A percentile compares a stretch with the other conserved stretches of the same genome.
Conservation (phyloP, 2,113 vertebrate genomes). For the Nycticebus coucang region DNA sequence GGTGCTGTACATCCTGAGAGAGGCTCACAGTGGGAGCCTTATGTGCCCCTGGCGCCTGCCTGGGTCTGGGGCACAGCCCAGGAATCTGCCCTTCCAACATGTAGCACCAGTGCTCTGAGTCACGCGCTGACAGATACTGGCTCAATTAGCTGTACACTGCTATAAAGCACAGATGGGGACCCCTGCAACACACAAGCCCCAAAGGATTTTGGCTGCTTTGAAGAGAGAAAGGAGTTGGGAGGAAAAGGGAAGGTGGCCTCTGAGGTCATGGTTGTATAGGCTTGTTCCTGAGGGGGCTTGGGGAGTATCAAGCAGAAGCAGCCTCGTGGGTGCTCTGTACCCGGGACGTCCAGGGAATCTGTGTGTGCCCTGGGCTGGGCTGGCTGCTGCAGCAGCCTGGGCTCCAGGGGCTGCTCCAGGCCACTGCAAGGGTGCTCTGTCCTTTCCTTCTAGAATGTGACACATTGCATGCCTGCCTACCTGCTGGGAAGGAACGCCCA, state of each 20-base stretch:
- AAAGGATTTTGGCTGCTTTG: not conserved
- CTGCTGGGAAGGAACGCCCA: too few species aligned
- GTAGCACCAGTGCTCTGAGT: not conserved
- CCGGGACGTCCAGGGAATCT: fast-evolving
- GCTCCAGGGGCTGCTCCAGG: not conserved
- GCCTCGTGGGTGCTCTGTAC: not conserved
- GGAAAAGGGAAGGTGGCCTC: not conserved
- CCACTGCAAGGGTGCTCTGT: not conserved
- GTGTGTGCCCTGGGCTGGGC: not conserved
- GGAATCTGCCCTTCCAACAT: not conserved
- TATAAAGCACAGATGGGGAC: not conserved
- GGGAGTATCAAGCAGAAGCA: too few species aligned
- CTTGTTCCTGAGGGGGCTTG: not conserved
- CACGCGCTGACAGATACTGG: not conserved
- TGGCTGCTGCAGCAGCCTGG: not conserved
- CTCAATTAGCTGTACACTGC: not conserved
- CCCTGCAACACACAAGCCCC: not conserved
- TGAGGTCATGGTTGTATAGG: not conserved
- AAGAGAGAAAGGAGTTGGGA: not conserved
- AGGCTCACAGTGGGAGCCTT: not conserved
- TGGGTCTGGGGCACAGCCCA: not conserved
- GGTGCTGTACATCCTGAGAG: not conserved
- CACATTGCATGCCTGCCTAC: too few species aligned
- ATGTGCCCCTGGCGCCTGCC: not conserved
- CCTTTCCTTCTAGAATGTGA: too few species aligned